Base-by-base conservation (phyloP, 2,113 vertebrate genomes). In the Oceanites oceanicus region DNA sequence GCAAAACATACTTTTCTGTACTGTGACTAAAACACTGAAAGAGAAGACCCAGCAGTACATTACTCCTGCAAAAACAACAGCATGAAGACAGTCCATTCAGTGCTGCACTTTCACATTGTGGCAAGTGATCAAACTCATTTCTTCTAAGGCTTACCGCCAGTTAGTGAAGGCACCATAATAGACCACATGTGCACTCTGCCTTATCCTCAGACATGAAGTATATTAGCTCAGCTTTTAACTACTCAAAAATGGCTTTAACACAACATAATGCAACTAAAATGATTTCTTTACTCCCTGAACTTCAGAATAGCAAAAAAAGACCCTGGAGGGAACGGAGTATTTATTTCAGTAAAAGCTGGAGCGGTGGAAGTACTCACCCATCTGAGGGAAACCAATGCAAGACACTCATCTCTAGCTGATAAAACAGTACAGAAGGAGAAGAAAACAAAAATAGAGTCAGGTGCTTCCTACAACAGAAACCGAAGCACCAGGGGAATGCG, bases 391-490 rank as follows among this genome's bases (percentile, higher is more conserved):
- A 87, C 62, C 70, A 91, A 45, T 11, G 49, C 32, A 53, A 84
- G 40, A 34, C 68, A 77, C 45, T 89, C 44, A 44, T 71, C 68
- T 88, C 47, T 89, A 84, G 75, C 30, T 79, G 65, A 72, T 34
- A 92, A 74, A 87, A 81, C 15, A 78, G 34, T 56, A 83, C 65
- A 70, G 59, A 70, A 83, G 32, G 17, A 79, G 58, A 59, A 75
- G 34, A 78, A 65, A 88, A 74, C 40, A 90, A 90, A 96, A 94
- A 93, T 21, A 96, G 17, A 87, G 66, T 32, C 91, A 95, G 84
- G 91, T 96, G 95, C 66, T 95, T 97, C 95, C 96, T 89, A 92
- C 40, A 85, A 53, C 62, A 94, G 73, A 90, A 92, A 84, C 66
- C 16, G 1, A 92, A 36, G 61, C 2, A 2, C 63, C 34, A 68